These are phyloP conservation scores for Vireo griseus DNA, from an alignment of 2,797 vertebrate species.

Conservation along the genomic window DNA sequence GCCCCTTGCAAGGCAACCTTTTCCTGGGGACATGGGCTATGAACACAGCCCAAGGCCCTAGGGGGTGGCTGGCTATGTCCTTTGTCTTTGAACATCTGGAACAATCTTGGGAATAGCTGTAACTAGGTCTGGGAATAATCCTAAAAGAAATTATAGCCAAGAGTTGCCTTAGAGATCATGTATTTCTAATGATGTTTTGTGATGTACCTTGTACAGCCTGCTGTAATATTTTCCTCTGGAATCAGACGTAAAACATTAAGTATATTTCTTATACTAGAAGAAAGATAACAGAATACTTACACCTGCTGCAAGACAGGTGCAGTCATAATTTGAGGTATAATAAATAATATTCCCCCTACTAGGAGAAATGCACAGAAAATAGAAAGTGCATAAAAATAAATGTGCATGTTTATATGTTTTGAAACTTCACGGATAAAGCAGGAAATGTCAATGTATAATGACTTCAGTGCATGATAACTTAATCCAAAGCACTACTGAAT, in stretches of 20 bases:
- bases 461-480: neutral
- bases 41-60: neutral
- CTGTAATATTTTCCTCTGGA: neutral
- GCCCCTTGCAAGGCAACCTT: neutral
- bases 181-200: neutral
- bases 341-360: neutral
- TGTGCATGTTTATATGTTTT: neutral
- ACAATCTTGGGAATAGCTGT: neutral
- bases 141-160: neutral
- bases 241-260: neutral
- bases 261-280: neutral
- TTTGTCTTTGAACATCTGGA: neutral
- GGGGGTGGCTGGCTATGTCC: neutral
- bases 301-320: neutral
- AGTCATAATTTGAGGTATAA: neutral
- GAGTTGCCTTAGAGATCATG: neutral
- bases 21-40: rapidly evolving
- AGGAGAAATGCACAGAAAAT: neutral
- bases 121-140: neutral
- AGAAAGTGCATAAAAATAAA: neutral
- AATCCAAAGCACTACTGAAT: neutral
- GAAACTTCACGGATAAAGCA: neutral
- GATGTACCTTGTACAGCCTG: neutral
- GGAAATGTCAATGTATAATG: neutral
- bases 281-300: neutral